Base-by-base conservation (phyloP, 2,797 vertebrate species). In the Gymnocypris eckloni region DNA sequence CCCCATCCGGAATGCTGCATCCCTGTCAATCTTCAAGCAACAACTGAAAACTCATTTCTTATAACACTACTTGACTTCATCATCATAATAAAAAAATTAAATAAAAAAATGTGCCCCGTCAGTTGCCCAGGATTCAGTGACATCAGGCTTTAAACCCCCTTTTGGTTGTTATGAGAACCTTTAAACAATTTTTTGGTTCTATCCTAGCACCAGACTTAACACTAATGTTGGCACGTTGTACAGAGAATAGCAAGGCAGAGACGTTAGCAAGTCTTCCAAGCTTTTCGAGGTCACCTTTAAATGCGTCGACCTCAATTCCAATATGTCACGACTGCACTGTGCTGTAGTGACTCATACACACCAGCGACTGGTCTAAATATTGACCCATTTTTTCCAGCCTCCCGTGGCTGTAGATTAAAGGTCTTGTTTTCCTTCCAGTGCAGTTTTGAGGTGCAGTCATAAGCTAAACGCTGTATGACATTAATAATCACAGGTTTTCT, bases 401-500 rank as follows among this genome's bases (percentile, higher is more conserved):
- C 50, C 61, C 9, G 67, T 41, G 59, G 81, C 78, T 84, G 56
- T 82, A 83, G 50, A 86, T 86, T 85, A 88, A 72, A 20, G 37
- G 48, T 78, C 78, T 82, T 45, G 77, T 89, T 81, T 81, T 33
- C 79, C 86, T 86, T 8, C 70, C 64, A 79, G 82, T 50, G 50
- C 82, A 79, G 79, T 89, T 86, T 81, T 87, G 82, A 88, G 70
- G 52, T 66, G 80, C 79, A 72, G 86, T 84, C 85, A 85, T 86
- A 83, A 89, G 85, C 85, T 76, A 78, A 82, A 72, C 7, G 45
- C 85, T 77, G 64, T 52, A 48, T 69, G 64, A 79, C 85, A 48
- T 45, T 82, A 89, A 84, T 77, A 90, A 88, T 84, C 69, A 64
- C 71, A 45, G 67, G 56, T 90, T 84, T 84, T 85, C 86, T 87